These are phyloP conservation scores for Cirrhinus mrigala DNA, from an alignment of 2,797 vertebrate genomes.

Conservation along the genomic window DNA sequence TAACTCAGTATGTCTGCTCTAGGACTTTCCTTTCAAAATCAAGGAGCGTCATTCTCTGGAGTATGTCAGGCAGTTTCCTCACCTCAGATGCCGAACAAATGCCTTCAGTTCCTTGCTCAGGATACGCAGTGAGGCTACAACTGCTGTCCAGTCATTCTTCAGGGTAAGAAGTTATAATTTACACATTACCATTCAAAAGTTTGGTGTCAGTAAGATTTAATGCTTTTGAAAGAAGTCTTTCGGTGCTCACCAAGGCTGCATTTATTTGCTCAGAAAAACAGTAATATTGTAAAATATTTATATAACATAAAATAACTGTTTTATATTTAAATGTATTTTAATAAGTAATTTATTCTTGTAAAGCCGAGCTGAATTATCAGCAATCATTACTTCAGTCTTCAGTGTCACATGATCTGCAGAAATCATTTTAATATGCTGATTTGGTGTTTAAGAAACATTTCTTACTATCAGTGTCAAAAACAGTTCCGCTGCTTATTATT, in stretches of 20 bases:
- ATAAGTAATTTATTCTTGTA: not conserved
- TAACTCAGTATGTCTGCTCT: constrained; percentile 40
- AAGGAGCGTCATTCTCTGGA: constrained; percentile 87
- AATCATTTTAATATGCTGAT: not conserved
- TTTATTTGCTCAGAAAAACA: not conserved
- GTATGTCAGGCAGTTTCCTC: constrained; percentile 89
- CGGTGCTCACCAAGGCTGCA: not conserved
- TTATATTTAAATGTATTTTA: not conserved
- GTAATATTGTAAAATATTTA: not conserved
- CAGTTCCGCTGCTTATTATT: no score
- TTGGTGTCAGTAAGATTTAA: not conserved
- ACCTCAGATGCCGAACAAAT: constrained; percentile 89
- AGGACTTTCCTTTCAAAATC: constrained; percentile 88
- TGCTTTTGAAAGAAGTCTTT: not conserved
- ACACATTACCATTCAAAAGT: not conserved
- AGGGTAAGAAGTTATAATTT: constrained; percentile 77
- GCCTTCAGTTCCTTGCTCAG: constrained; percentile 85
- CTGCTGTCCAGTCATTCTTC: constrained; percentile 89
- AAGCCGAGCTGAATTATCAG: not conserved
- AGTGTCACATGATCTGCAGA: not conserved
- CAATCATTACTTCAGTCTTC: not conserved
- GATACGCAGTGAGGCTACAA: constrained; percentile 89
- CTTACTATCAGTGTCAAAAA: not conserved
- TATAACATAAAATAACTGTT: not conserved
- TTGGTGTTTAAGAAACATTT: not conserved